Evolutionary conservation across 2,113 vertebrate genomes (phyloP).

Genomic region (Channa maculata): DNA sequence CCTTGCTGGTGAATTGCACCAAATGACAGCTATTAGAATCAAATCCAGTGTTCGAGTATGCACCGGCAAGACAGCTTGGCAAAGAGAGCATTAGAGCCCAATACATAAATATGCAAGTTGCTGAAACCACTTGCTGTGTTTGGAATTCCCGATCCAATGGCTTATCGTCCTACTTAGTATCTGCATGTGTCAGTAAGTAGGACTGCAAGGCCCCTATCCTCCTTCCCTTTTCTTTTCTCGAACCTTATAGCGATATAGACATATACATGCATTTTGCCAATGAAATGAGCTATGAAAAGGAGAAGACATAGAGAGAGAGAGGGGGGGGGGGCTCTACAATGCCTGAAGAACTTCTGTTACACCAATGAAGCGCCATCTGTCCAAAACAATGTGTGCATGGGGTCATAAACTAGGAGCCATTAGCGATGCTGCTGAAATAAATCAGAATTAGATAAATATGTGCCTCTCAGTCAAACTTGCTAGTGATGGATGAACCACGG

Average conservation of each 20-base stretch:
- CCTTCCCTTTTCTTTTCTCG: background rate
- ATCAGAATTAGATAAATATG: constrained; percentile 83
- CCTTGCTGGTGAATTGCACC: constrained; percentile 86
- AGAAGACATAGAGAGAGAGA: constrained; percentile 1
- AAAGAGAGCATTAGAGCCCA: constrained; percentile 35
- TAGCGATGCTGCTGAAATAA: constrained; percentile 76
- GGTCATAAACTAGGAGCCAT: constrained; percentile 81
- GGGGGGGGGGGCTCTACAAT: constrained; percentile 32
- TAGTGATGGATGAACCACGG: constrained; percentile 67
- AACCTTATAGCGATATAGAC: constrained; percentile 83
- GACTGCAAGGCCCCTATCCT: constrained; percentile 16
- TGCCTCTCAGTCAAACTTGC: constrained; percentile 75
- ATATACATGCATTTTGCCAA: constrained; percentile 84
- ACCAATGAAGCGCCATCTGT: constrained; percentile 78
- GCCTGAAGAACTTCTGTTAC: constrained; percentile 72
- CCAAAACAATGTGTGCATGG: constrained; percentile 73
- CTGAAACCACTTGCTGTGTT: constrained; percentile 55
- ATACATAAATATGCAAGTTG: constrained; percentile 64
- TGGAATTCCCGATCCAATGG: constrained; percentile 56
- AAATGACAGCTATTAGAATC: constrained; percentile 96
- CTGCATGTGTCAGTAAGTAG: constrained; percentile 42
- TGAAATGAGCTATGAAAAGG: constrained; percentile 85
- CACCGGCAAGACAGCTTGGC: constrained; percentile 45
- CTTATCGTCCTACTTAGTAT: constrained; percentile 67
- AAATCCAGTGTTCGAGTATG: constrained; percentile 78